Conservation (phyloP, 2,888 invertebrate species). For the Tipula lateralis region DNA sequence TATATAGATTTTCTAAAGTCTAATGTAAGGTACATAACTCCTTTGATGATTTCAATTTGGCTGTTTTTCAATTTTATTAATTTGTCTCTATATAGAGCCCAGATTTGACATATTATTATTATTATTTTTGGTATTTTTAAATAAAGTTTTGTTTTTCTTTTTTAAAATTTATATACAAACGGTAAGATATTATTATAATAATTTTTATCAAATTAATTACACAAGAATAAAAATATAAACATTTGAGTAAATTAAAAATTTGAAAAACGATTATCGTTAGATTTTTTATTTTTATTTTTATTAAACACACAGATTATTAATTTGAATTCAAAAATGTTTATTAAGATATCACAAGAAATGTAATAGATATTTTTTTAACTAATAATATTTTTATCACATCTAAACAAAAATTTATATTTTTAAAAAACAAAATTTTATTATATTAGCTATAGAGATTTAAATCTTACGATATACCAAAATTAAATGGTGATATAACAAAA, state of each 20-base stretch:
- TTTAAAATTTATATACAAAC: slow-evolving; percentile 24
- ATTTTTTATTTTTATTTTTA: not conserved
- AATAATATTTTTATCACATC: not conserved
- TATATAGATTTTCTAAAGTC: slow-evolving; percentile 40
- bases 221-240: not conserved
- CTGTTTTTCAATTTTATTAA: slow-evolving; percentile 11
- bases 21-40: slow-evolving; percentile 50
- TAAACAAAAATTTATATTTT: too few relatives aligned
- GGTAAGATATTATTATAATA: not conserved
- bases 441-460: not conserved
- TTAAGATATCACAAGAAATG: not conserved
- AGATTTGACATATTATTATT: not conserved
- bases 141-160: not conserved
- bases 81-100: not conserved
- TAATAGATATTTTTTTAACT: not conserved
- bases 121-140: slow-evolving; percentile 27
- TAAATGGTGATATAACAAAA: not conserved
- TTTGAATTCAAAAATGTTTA: not conserved
- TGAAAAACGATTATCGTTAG: not conserved
- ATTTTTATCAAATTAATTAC: too few relatives aligned
- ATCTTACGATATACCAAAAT: not conserved
- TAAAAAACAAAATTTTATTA: slow-evolving; percentile 5
- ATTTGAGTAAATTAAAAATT: not conserved
- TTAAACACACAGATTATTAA: not conserved
- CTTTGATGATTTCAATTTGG: slow-evolving; percentile 38